phyloP scores from a whole-genome alignment of 2,888 invertebrate species.

The Trissolcus brochymenae region DNA sequence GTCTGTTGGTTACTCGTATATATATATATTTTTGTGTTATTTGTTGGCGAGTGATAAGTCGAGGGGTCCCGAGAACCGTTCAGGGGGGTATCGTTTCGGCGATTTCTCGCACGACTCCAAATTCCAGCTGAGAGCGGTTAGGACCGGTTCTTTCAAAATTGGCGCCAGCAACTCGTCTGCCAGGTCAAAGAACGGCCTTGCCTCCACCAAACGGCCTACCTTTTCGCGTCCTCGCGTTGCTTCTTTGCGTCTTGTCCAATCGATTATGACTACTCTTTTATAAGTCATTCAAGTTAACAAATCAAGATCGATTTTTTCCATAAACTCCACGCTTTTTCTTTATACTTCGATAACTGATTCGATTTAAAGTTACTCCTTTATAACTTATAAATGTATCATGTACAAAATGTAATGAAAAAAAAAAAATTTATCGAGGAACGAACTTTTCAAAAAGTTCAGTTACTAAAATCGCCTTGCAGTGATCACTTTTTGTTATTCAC shows the following conservation, averaged over 20 bases:
- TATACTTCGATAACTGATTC: background rate
- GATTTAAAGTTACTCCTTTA: background rate
- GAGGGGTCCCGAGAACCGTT: slow-evolving; percentile 29
- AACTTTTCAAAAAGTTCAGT: too few species aligned
- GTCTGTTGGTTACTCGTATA: slow-evolving; percentile 37
- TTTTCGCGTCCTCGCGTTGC: slow-evolving; percentile 60
- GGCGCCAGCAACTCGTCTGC: slow-evolving; percentile 69
- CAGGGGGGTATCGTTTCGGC: slow-evolving; percentile 29
- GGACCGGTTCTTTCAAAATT: slow-evolving; percentile 73
- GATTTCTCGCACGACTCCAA: slow-evolving; percentile 50
- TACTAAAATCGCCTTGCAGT: too few species aligned
- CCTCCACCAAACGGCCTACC: slow-evolving; percentile 58
- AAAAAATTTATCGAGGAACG: too few species aligned
- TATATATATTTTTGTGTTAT: slow-evolving; percentile 22
- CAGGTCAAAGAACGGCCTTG: slow-evolving; percentile 76
- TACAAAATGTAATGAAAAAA: too few species aligned
- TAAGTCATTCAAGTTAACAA: slow-evolving; percentile 42
- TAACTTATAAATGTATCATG: background rate
- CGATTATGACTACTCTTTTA: slow-evolving; percentile 40
- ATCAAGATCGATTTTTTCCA: slow-evolving; percentile 26
- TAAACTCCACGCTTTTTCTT: slow-evolving; percentile 11
- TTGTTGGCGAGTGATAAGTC: slow-evolving; percentile 22
- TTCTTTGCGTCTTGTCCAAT: slow-evolving; percentile 45
- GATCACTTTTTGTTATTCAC: too few species aligned
- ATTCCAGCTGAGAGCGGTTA: slow-evolving; percentile 63